These are phyloP conservation scores for Drosophila sordidapex DNA, from an alignment of 2,888 invertebrate genomes.

Conservation along the genomic window DNA sequence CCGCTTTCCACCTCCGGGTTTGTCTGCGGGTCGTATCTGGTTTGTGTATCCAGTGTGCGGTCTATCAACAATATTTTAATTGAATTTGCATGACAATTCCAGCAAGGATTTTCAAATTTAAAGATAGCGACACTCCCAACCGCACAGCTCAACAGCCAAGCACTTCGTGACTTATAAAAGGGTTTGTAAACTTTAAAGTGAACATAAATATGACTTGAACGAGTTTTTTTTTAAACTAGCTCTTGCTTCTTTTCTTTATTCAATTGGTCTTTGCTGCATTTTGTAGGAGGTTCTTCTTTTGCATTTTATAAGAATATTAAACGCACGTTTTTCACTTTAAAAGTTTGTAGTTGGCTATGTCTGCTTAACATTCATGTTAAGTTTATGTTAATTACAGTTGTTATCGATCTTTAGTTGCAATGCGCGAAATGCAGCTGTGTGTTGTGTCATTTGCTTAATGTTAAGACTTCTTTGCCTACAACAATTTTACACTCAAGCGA, in stretches of 20 bases:
- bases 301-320: not conserved
- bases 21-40: slow-evolving; percentile 11
- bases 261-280: not conserved
- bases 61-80: slow-evolving; percentile 69
- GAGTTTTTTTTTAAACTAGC: not conserved
- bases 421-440: not conserved
- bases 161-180: not conserved
- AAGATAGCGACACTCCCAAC: slow-evolving; percentile 35
- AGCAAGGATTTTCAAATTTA: slow-evolving; percentile 39
- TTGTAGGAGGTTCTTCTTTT: not conserved
- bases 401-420: not conserved
- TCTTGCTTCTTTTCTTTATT: not conserved
- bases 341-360: not conserved
- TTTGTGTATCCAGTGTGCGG: slow-evolving; percentile 29
- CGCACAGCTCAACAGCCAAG: slow-evolving; percentile 35
- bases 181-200: not conserved
- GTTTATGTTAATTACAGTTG: not conserved
- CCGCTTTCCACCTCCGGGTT: not conserved
- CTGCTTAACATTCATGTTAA: not conserved
- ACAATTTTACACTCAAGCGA: not conserved
- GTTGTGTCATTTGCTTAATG: not conserved
- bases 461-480: not conserved
- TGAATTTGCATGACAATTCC: slow-evolving; percentile 78
- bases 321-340: not conserved
- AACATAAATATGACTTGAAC: not conserved